Conservation (phyloP, 1,140 invertebrate species). For the Amphibalanus amphitrite region DNA sequence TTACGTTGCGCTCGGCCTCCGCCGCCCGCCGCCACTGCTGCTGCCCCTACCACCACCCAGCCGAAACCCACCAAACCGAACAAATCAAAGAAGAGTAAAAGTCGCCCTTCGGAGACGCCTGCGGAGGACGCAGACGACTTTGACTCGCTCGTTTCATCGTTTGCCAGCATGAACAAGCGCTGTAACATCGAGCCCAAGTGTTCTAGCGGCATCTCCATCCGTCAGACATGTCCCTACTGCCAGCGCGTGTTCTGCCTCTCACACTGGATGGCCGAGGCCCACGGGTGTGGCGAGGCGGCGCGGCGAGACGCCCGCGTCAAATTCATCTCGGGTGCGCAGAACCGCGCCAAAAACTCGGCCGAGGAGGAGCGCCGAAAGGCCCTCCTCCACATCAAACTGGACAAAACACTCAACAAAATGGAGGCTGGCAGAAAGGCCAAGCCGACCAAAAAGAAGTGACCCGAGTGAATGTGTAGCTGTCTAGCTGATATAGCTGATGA, state of each 20-base stretch:
- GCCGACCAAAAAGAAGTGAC: slow-evolving; percentile 16
- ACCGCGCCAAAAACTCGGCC: slow-evolving; percentile 4
- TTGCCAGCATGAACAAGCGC: slow-evolving; percentile 29
- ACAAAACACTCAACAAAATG: slow-evolving; percentile 29
- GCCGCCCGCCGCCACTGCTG: neutral
- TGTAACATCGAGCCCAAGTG: slow-evolving; percentile 25
- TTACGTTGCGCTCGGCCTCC: too few species aligned
- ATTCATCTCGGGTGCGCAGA: slow-evolving; percentile 3
- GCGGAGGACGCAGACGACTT: slow-evolving; percentile 30
- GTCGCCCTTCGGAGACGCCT: neutral
- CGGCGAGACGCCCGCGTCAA: slow-evolving; percentile 28
- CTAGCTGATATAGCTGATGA: too few species aligned
- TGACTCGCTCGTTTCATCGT: slow-evolving; percentile 32
- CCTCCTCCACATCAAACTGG: slow-evolving; percentile 29
- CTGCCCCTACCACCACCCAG: too few species aligned
- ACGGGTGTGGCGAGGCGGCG: slow-evolving; percentile 38
- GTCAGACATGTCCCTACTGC: slow-evolving; percentile 37
- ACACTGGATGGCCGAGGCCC: slow-evolving; percentile 39
- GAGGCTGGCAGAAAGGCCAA: slow-evolving; percentile 24
- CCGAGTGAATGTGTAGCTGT: too few species aligned
- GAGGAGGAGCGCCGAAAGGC: slow-evolving; percentile 23
- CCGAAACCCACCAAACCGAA: neutral
- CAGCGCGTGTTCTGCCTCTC: slow-evolving; percentile 33
- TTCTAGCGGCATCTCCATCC: slow-evolving; percentile 22
- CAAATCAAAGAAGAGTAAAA: slow-evolving; percentile 3